phyloP scores from a whole-genome alignment of 2,888 invertebrate genomes.

The Caradrina kadenii region DNA sequence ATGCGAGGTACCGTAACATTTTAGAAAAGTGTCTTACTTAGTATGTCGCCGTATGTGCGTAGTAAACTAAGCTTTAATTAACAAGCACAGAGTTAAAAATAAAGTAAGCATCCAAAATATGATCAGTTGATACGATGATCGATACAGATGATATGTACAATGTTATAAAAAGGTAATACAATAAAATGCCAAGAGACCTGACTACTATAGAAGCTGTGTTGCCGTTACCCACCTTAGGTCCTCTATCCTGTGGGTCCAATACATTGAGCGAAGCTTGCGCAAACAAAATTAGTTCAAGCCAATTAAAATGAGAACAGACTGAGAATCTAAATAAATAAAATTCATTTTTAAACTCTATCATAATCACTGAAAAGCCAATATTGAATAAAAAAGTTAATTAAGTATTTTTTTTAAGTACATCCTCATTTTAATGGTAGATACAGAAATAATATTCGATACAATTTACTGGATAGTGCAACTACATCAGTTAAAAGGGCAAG shows the following conservation, averaged over 20 bases:
- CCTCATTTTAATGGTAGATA: constrained; percentile 65
- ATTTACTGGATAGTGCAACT: constrained; percentile 60
- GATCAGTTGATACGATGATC: neutral
- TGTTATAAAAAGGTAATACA: constrained; percentile 8
- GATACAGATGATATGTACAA: constrained; percentile 5
- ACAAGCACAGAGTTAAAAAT: constrained; percentile 17
- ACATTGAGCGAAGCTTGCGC: constrained; percentile 89
- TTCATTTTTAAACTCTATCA: neutral
- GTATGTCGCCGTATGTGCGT: neutral
- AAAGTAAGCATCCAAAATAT: neutral
- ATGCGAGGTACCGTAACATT: neutral
- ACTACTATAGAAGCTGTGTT: constrained; percentile 71
- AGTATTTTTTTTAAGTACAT: constrained; percentile 29
- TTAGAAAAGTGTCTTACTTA: neutral
- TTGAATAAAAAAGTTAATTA: neutral
- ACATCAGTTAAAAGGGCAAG: constrained; percentile 25
- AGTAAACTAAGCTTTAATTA: constrained; percentile 1
- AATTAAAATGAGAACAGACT: constrained; percentile 86
- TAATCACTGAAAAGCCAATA: neutral
- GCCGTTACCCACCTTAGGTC: constrained; percentile 83
- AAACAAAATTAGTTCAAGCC: constrained; percentile 89
- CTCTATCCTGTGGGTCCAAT: constrained; percentile 87
- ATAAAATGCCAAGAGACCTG: constrained; percentile 40
- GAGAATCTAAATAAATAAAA: constrained; percentile 28
- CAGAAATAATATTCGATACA: constrained; percentile 48